A percentile compares a stretch with the other conserved stretches of the same genome.
phyloP scores from a whole-genome alignment of 2,113 vertebrate genomes.

The Anoplopoma fimbria region DNA sequence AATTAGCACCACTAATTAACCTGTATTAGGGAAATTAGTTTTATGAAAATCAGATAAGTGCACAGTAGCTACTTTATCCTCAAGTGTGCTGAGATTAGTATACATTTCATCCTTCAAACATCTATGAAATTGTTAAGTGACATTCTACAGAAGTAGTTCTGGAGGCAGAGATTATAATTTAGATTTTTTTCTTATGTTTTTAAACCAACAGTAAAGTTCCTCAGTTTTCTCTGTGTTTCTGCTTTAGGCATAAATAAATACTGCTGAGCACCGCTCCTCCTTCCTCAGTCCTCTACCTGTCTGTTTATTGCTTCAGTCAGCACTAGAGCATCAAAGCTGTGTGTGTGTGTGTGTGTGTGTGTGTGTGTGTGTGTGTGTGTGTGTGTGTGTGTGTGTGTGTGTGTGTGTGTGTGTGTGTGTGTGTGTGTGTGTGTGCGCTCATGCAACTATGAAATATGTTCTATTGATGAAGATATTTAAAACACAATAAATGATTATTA shows the following conservation, averaged over 20 bases:
- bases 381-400: background rate
- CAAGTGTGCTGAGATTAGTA: background rate
- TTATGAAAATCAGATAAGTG: background rate
- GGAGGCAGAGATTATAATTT: background rate
- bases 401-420: no score
- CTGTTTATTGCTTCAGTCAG: constrained; percentile 35
- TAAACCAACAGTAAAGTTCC: background rate
- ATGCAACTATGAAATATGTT: no score
- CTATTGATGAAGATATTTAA: no score
- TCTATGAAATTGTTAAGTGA: background rate
- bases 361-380: constrained; percentile 12
- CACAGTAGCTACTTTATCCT: background rate
- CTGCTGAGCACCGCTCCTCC: background rate
- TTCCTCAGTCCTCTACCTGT: constrained; percentile 11
- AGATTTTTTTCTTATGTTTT: background rate
- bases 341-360: background rate
- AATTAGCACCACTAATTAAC: background rate
- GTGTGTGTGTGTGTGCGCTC: no score
- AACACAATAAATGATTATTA: no score
- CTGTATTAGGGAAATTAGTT: background rate
- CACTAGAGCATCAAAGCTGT: background rate
- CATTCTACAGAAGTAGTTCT: background rate
- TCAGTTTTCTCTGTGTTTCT: background rate
- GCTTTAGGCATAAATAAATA: constrained; percentile 2
- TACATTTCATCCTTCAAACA: background rate